These are phyloP conservation scores for Anser brachyrhynchus DNA, from an alignment of 2,113 vertebrate species.

Conservation along the genomic window DNA sequence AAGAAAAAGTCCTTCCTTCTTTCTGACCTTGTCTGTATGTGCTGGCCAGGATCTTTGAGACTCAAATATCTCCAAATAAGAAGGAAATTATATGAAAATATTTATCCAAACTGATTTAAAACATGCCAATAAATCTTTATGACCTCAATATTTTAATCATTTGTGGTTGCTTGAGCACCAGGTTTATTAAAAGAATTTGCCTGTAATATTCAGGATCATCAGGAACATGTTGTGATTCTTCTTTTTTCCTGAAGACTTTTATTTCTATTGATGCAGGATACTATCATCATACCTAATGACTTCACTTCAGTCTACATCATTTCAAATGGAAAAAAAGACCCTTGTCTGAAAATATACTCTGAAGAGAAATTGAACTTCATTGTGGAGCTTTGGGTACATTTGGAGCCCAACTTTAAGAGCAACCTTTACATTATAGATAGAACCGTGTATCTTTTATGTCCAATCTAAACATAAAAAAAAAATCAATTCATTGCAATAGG, in stretches of 20 bases:
- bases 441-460: background rate
- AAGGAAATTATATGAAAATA: background rate
- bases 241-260: background rate
- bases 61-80: background rate
- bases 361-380: constrained; percentile 4
- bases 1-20: background rate
- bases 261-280: background rate
- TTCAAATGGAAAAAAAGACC: background rate
- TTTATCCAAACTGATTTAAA: background rate
- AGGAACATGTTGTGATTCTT: background rate
- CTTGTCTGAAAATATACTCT: background rate
- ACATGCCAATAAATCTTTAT: background rate
- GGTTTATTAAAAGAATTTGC: background rate
- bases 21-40: background rate
- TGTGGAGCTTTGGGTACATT: background rate
- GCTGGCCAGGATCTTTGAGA: background rate
- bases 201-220: background rate
- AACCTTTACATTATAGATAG: background rate
- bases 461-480: background rate
- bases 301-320: background rate
- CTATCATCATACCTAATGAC: background rate
- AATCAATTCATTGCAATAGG: background rate
- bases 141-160: background rate
- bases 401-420: background rate
- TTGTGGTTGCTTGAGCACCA: background rate